Base-by-base conservation (phyloP, 23 tunicate species). In the Halocynthia aurantium region DNA sequence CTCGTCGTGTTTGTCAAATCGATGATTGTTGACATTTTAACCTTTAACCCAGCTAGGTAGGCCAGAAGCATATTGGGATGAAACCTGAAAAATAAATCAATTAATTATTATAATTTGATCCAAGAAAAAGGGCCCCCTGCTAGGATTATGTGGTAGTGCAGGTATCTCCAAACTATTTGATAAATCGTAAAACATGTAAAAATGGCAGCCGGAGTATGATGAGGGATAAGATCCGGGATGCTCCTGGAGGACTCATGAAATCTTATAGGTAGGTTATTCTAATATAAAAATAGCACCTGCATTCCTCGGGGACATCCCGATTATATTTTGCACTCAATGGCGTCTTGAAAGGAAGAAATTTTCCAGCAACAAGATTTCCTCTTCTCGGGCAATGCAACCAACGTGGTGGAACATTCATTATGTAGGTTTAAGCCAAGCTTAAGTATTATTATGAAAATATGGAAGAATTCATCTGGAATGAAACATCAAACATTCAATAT, bases 321-420 rank as follows among this genome's bases (percentile, higher is more conserved):
- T 93, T 90, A 84, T 93, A 93, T 65, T 55, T 72, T 40, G 84
- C 10, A 49, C 73, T 76, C 7, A 93, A 53, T 11, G 98, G 98
- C 2, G 93, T 89, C 75, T 93, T 93, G 71, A 93, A 93, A 52
- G 98, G 98, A 10, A 93, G 72, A 76, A 93, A 93, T 76, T 80
- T 84, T n/a, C 63, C 84, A 21, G 86, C 98, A 62, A 85, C 85
- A 31, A 93, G 57, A 7, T 62, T 49, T 51, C 98, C 98, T 81
- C 88, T 93, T 31, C 98, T 62, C 0, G 98, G 98, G 62, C 98
- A 93, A 81, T 89, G 85, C 62, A 93, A 76, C 98, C 98, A 93
- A 77, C 98, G 73, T 70, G 98, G 98, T 13, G 98, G 98, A 7
- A 89, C 83, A 52, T 60, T 72, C 96, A 89, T 89, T 67, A 60